phyloP scores from a whole-genome alignment of 1,140 invertebrate species.

The Globodera rostochiensis region DNA sequence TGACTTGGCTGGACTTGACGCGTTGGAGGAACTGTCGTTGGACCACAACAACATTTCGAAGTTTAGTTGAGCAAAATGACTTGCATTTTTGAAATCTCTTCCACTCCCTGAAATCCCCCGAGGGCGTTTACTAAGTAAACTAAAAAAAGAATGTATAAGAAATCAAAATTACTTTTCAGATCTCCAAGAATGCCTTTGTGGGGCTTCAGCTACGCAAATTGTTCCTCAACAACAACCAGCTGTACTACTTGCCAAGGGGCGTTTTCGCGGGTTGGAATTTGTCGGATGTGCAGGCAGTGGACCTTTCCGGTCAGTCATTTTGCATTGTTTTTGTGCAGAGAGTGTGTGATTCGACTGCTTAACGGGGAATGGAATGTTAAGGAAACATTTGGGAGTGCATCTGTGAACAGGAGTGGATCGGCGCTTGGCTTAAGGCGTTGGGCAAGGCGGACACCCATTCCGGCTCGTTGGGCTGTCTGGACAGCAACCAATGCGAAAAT shows the following conservation, averaged over 20 bases:
- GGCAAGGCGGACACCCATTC: conserved; percentile 51
- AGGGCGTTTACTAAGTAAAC: too few relatives aligned
- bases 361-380: neutral
- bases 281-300: conserved; percentile 48
- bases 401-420: conserved; percentile 60
- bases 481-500: conserved; percentile 29
- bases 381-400: conserved; percentile 57
- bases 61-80: neutral
- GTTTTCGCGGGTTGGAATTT: conserved; percentile 51
- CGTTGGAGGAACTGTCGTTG: conserved; percentile 49
- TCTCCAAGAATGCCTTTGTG: conserved; percentile 48
- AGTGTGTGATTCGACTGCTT: too few relatives aligned
- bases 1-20: conserved; percentile 48
- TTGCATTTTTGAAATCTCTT: too few relatives aligned
- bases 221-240: conserved; percentile 53
- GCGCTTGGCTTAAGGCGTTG: conserved; percentile 48
- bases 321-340: too few relatives aligned
- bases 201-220: conserved; percentile 49
- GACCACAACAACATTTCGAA: conserved; percentile 51
- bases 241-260: conserved; percentile 55
- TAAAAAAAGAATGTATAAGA: neutral
- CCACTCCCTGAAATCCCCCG: too few relatives aligned
- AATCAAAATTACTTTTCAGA: conserved; percentile 36
- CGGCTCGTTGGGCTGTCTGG: conserved; percentile 53
- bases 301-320: conserved; percentile 44